Conservation (phyloP, 2,888 invertebrate genomes). For the Aplocera efformata region DNA sequence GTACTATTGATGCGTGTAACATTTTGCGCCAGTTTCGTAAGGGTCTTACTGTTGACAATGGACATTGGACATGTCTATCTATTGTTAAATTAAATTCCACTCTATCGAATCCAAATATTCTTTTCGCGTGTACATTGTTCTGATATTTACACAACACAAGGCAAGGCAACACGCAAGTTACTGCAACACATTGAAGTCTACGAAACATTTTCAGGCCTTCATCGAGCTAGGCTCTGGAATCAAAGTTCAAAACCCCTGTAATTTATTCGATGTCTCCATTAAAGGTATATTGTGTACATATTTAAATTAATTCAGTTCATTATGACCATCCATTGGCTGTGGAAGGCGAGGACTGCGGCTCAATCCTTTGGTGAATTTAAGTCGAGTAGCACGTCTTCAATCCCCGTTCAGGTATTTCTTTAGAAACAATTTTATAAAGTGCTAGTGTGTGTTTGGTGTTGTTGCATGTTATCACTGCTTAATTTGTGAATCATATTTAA, state of each 20-base stretch:
- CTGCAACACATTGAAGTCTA: neutral
- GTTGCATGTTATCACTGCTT: too few species aligned
- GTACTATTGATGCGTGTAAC: too few species aligned
- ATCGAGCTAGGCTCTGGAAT: neutral
- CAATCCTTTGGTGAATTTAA: conserved; percentile 36
- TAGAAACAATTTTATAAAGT: too few species aligned
- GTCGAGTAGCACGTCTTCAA: conserved; percentile 30
- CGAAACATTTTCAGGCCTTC: neutral
- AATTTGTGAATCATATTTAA: too few species aligned
- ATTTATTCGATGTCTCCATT: conserved; percentile 2
- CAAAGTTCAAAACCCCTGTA: conserved; percentile 19
- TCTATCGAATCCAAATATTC: too few species aligned
- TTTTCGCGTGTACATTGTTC: too few species aligned
- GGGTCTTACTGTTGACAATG: too few species aligned
- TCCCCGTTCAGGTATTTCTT: too few species aligned
- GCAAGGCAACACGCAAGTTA: neutral
- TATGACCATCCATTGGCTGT: conserved; percentile 18
- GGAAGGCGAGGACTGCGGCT: conserved; percentile 8
- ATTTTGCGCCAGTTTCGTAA: too few species aligned
- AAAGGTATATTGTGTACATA: conserved; percentile 6
- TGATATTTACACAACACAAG: neutral
- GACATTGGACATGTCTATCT: too few species aligned
- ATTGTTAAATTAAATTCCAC: too few species aligned
- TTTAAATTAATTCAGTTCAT: conserved; percentile 32
- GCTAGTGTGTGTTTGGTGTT: too few species aligned